Conservation (phyloP, 2,797 vertebrate genomes). For the Falco cherrug region DNA sequence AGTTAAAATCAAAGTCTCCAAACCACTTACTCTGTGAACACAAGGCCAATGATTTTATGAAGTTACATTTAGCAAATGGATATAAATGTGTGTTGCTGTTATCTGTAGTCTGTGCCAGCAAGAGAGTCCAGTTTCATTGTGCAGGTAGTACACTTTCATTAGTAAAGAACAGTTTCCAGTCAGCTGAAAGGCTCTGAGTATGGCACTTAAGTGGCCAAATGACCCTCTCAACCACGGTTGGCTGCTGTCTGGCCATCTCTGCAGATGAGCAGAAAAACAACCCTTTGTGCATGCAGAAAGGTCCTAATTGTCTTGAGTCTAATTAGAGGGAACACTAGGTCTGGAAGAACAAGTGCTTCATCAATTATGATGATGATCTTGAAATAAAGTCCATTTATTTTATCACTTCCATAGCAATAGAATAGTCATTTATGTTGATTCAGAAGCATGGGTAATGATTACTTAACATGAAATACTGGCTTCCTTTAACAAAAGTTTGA, state of each 20-base stretch:
- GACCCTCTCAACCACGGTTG: background rate
- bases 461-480: background rate
- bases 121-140: background rate
- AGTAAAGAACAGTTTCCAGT: background rate
- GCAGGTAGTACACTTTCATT: background rate
- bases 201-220: background rate
- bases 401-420: background rate
- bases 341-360: background rate
- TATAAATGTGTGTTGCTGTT: background rate
- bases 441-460: background rate
- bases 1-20: background rate
- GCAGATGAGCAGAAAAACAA: background rate
- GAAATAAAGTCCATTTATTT: slow-evolving; percentile 1
- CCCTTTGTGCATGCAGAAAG: background rate
- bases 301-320: background rate
- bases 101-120: background rate
- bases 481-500: slow-evolving; percentile 4
- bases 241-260: background rate
- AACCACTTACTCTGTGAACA: background rate
- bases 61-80: background rate
- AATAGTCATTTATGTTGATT: background rate
- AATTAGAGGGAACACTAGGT: background rate
- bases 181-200: background rate
- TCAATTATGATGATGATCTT: background rate
- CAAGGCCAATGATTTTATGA: background rate